Percentiles rank a stretch among this genome's conserved stretches.
phyloP scores from a whole-genome alignment of 2,888 invertebrate genomes.

The Drosophila fulvimacula region DNA sequence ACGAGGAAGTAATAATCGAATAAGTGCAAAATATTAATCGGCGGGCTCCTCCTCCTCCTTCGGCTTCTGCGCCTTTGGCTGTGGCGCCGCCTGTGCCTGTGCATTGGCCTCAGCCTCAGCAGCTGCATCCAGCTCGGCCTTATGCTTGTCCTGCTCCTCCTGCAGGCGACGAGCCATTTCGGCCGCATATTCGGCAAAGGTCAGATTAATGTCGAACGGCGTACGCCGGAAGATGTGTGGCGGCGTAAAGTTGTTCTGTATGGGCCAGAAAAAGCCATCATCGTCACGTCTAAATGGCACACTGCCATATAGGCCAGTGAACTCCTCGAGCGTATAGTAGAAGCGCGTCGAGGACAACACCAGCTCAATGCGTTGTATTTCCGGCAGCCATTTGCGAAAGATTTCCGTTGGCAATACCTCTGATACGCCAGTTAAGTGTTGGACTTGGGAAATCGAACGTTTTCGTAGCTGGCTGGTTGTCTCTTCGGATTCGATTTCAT shows the following conservation, averaged over 20 bases:
- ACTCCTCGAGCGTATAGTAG: conserved; percentile 67
- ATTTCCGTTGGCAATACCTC: conserved; percentile 40
- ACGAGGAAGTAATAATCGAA: background rate
- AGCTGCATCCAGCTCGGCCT: conserved; percentile 32
- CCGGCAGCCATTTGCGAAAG: conserved; percentile 69
- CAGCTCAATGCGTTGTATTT: conserved; percentile 80
- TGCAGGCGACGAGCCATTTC: conserved; percentile 44
- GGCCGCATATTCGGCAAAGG: conserved; percentile 71
- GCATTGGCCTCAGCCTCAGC: conserved; percentile 24
- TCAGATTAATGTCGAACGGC: conserved; percentile 80
- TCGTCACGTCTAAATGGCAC: conserved; percentile 67
- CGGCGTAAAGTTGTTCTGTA: conserved; percentile 76
- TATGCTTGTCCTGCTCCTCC: conserved; percentile 32
- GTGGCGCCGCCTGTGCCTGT: background rate
- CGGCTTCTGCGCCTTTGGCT: background rate
- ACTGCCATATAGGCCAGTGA: conserved; percentile 52
- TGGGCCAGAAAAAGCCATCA: conserved; percentile 77
- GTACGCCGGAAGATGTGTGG: conserved; percentile 73
- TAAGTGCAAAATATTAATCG: background rate
- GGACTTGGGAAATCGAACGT: background rate
- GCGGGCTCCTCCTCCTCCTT: background rate
- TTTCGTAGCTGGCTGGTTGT: no score
- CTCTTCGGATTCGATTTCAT: conserved; percentile 5
- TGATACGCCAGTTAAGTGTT: background rate
- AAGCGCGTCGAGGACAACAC: conserved; percentile 71